Conservation (phyloP, 2,113 vertebrate species). For the Meles meles region DNA sequence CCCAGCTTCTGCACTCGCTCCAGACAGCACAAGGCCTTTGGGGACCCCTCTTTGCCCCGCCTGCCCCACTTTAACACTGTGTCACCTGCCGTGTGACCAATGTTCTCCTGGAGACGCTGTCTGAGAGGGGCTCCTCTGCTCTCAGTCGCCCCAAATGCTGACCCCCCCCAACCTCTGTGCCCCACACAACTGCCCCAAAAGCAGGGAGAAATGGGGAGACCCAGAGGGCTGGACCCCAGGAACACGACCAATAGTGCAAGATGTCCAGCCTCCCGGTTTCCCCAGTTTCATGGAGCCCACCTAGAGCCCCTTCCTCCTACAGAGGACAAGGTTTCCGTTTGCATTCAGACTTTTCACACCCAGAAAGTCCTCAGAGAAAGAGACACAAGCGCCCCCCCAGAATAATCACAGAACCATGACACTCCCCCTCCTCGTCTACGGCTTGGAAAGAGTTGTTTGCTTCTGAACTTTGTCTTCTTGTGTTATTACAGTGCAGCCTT, state of each 20-base stretch:
- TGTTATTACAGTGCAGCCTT: background rate
- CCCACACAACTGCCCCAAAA: background rate
- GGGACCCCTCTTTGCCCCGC: background rate
- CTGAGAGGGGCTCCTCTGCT: background rate
- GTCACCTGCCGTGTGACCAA: background rate
- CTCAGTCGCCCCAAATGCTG: background rate
- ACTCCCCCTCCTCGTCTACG: fast-evolving
- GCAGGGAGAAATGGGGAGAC: background rate
- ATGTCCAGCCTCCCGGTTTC: background rate
- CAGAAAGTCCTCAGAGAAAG: background rate
- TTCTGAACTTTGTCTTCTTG: background rate
- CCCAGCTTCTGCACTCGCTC: background rate
- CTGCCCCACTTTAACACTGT: background rate
- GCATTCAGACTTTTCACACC: background rate
- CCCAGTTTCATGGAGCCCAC: background rate
- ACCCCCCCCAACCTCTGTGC: background rate
- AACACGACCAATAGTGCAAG: fast-evolving
- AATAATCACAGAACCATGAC: background rate
- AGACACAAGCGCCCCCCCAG: background rate
- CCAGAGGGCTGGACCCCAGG: background rate
- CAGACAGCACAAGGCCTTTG: background rate
- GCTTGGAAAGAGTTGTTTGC: background rate
- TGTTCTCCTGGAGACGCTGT: background rate
- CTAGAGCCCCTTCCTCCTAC: background rate
- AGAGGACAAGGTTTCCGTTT: background rate